Percentiles rank a stretch among this genome's conserved stretches.
Conservation (phyloP, 2,888 invertebrate species). For the Vanessa cardui region DNA sequence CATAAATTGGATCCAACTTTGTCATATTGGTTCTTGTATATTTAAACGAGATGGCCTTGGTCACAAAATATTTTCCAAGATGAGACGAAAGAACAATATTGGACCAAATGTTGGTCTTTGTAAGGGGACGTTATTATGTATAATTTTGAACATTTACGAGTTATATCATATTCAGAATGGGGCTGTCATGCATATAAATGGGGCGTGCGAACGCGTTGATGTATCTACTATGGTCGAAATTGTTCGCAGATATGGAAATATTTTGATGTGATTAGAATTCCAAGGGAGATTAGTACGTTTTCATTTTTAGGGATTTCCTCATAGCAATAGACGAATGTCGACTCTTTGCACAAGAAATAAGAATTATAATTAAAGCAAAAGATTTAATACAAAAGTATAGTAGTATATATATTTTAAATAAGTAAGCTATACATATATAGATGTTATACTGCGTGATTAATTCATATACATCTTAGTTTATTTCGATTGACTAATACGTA, state of each 20-base stretch:
- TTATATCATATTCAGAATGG: constrained; percentile 28
- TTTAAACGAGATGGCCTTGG: neutral
- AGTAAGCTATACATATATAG: too few relatives aligned
- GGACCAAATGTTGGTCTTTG: constrained; percentile 6
- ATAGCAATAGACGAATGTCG: neutral
- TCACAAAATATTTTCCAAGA: neutral
- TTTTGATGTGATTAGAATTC: constrained; percentile 5
- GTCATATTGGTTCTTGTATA: constrained; percentile 4
- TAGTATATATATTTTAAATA: too few relatives aligned
- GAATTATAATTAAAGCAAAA: too few relatives aligned
- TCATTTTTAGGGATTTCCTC: neutral
- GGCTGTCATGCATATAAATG: constrained; percentile 31
- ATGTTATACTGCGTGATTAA: too few relatives aligned
- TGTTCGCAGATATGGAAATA: constrained; percentile 14
- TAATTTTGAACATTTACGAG: constrained; percentile 25
- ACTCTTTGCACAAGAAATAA: too few relatives aligned
- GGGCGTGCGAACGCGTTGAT: constrained; percentile 16
- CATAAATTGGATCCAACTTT: constrained; percentile 19
- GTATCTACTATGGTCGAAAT: constrained; percentile 21
- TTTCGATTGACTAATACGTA: too few relatives aligned
- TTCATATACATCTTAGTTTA: too few relatives aligned
- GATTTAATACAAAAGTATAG: too few relatives aligned
- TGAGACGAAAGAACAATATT: neutral
- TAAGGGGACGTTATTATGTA: constrained; percentile 10
- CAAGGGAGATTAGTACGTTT: neutral